Evolutionary conservation across 2,113 vertebrate species (phyloP), one percentile per base, ranked within the genome.

Genomic region (Corythoichthys intestinalis): DNA sequence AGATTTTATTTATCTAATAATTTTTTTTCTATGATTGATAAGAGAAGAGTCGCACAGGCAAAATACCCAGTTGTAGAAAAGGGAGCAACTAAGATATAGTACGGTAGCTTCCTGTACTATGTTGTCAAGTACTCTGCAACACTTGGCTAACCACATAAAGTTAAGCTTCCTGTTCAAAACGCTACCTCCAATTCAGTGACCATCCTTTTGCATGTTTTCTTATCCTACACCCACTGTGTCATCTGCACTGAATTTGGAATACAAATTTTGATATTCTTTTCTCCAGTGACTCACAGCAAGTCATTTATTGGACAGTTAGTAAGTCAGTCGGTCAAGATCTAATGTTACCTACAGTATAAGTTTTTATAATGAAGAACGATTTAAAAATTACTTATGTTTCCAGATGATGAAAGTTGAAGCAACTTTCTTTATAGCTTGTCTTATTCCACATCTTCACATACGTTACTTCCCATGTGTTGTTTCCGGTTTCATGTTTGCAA

Each of bases 31-130:
- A 62, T 34, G 60, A 2, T 48, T 49, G 5, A 47, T 53, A 48
- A 73, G 59, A 50, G 52, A 34, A 66, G 50, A 46, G 62, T 54
- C 69, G 74, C 65, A 20, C 56, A 70, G 72, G 73, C 80, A 65
- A 80, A 89, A 79, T 86, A 58, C 65, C 88, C 84, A 71, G 79
- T 87, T 86, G 81, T 85, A 83, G 89, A 61, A 77, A 64, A 44
- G 70, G 84, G 82, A 80, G 81, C 75, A 58, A 12, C 38, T 77
- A 79, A 88, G 86, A 79, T 85, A 85, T 47, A 89, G 80, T 28
- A 28, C 20, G 20, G 20, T 78, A 64, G 90, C 94, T 98, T 98
- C 96, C 96, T 96, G 95, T 94, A 28, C 20, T 28, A 87, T 81
- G 90, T 87, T 88, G 83, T 62, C 72, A 70, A 82, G 76, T 75